Evolutionary conservation across 2,888 invertebrate genomes (phyloP), one percentile per base, ranked within the genome.

Genomic region (Epirrhoe tristata): DNA sequence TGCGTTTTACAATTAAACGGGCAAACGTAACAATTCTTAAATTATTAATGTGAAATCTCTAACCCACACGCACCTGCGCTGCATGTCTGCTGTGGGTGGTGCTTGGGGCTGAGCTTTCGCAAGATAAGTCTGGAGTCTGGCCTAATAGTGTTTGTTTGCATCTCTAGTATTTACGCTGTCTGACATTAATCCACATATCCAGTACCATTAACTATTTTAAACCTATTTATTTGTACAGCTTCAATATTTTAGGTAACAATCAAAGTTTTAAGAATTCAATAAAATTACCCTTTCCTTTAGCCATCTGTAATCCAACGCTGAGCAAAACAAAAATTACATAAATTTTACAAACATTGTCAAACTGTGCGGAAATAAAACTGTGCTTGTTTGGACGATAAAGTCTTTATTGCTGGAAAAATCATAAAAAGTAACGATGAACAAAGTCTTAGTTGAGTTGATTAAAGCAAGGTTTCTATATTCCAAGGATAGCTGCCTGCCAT

Each of bases 281-380:
- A 76, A 84, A 24, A 82, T 93, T 92, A 92, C 93, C 91, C 76
- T 82, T 83, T 88, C 87, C 85, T 73, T 66, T 80, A 86, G 91
- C 90, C 85, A 90, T 88, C 93, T 93, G 89, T 88, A 88, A 91
- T 93, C 92, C 93, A 84, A 88, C 83, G 91, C 84, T 83, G 84
- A 80, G 91, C 90, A 85, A 86, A 90, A 91, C 85, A 91, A 88
- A 90, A 89, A 88, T 74, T 74, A 77, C 61, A 80, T 76, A 66
- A 73, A 74, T 72, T 77, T 70, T 54, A 61, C 67, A 48, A 72
- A 72, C 63, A 73, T 70, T 74, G 65, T 68, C 54, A 54, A 62
- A 46, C 12, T 64, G 68, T 66, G 69, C 66, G 61, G 58, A 74
- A 77, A 77, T 69, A 71, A 78, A 79, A 80, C 63, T 76, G 77